A percentile compares a stretch with the other conserved stretches of the same genome.
Evolutionary conservation across 2,113 vertebrate species (phyloP).

Genomic region (Salvelinus sp.): DNA sequence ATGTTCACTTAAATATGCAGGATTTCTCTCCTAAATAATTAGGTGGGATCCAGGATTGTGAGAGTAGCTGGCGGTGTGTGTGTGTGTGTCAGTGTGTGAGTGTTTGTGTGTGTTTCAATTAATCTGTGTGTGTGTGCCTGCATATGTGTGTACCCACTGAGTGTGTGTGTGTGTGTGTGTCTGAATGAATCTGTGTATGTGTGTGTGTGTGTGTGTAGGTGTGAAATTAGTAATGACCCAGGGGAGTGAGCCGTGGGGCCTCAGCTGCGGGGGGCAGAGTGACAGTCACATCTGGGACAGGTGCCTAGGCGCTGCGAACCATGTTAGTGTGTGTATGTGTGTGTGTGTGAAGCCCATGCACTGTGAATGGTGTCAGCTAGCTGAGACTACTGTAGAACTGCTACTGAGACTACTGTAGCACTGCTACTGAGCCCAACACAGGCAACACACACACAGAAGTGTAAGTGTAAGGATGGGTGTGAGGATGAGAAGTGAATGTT

Average conservation of each 20-base stretch:
- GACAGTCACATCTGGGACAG: slow-evolving; percentile 38
- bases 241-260: slow-evolving; percentile 28
- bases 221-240: slow-evolving; percentile 43
- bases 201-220: slow-evolving; percentile 8
- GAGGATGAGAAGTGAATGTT: too few relatives aligned
- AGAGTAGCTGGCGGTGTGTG: background rate
- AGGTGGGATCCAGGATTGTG: slow-evolving; percentile 35
- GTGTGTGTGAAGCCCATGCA: too few relatives aligned
- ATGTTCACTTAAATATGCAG: slow-evolving; percentile 37
- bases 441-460: background rate
- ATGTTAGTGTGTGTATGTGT: background rate
- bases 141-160: too few relatives aligned
- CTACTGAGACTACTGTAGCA: background rate
- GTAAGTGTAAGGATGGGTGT: too few relatives aligned
- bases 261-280: slow-evolving; percentile 21
- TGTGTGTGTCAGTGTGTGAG: slow-evolving; percentile 13
- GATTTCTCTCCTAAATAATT: slow-evolving; percentile 41
- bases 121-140: too few relatives aligned
- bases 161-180: background rate
- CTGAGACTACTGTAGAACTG: background rate
- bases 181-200: background rate
- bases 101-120: background rate
- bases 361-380: background rate
- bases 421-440: background rate
- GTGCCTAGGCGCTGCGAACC: slow-evolving; percentile 16